Percentiles rank a stretch among this genome's conserved stretches.
Evolutionary conservation across 2,113 vertebrate genomes (phyloP).

Genomic region (Corapipo altera): DNA sequence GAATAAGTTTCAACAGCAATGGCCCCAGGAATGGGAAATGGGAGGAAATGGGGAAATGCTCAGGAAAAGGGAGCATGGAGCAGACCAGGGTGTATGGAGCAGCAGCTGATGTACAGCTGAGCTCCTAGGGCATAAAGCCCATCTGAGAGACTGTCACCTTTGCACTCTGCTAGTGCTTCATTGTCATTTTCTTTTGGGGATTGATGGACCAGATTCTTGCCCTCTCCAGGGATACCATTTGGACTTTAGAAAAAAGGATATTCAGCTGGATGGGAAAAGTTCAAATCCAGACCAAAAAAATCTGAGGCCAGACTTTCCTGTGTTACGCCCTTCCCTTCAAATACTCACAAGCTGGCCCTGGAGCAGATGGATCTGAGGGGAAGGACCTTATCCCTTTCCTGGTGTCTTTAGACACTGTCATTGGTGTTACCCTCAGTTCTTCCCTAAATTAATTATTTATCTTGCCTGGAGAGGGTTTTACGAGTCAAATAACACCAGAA

Average conservation of each 20-base stretch:
- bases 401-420: neutral
- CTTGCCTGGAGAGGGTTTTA: neutral
- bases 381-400: neutral
- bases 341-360: neutral
- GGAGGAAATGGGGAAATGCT: too few species aligned
- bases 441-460: neutral
- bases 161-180: neutral
- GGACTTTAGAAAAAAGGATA: neutral
- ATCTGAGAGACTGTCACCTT: rapidly evolving
- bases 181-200: neutral
- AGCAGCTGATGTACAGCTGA: neutral
- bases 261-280: neutral
- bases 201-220: neutral
- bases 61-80: neutral
- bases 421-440: neutral
- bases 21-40: too few species aligned
- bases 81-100: neutral
- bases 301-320: neutral
- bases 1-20: neutral
- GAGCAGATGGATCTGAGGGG: neutral
- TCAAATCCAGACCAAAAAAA: neutral
- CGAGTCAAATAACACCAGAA: neutral
- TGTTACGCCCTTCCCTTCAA: neutral
- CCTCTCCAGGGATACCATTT: neutral
- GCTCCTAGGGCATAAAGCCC: neutral